Base-by-base conservation (phyloP, 2,113 vertebrate species). In the Carollia perspicillata region DNA sequence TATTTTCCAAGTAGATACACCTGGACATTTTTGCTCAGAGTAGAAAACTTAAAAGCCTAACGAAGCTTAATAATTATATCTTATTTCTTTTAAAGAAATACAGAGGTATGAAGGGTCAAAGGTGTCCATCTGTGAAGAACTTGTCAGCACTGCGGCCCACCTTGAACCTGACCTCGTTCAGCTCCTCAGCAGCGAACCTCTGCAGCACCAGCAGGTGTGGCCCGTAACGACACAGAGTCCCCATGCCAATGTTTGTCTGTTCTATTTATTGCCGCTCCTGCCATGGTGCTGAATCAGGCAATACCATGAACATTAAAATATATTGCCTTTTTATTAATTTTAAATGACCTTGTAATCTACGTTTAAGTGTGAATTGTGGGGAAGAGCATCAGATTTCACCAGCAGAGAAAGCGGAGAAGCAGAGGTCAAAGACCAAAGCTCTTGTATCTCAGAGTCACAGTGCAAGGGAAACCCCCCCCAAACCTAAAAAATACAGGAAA, bases 61-160 rank as follows among this genome's bases (percentile, higher is more conserved):
- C 30, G 94, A 84, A 84, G n/a, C 68, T 92, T 37, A 83, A 53
- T 95, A 84, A 74, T 94, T 96, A 94, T 93, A 8, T 74, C 89
- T 94, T 55, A 44, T 44, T 88, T 92, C 22, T 78, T 78, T 83
- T 23, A 86, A 78, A 95, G 75, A 98, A 97, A 95, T 0, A 86
- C 1, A n/a, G 77, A 94, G 5, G 4, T n/a, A 78, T 37, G 85
- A 97, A 95, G 69, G 58, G 80, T 79, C 79, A 93, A 93, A 98
- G 97, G 16, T 98, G 97, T 95, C 92, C 98, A 96, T 98, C 98
- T 97, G 98, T 97, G 97, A 98, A 98, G 97, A 98, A 99, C 99
- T 99, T 99, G 98, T 99, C 98, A 99, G 99, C 98, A 98, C 95
- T 81, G 95, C 97, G 98, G 98, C 98, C 99, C 99, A 99, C 99